Evolutionary conservation across 1,140 invertebrate species (phyloP), one percentile per base, ranked within the genome.

Genomic region (Zaprionus africanus): DNA sequence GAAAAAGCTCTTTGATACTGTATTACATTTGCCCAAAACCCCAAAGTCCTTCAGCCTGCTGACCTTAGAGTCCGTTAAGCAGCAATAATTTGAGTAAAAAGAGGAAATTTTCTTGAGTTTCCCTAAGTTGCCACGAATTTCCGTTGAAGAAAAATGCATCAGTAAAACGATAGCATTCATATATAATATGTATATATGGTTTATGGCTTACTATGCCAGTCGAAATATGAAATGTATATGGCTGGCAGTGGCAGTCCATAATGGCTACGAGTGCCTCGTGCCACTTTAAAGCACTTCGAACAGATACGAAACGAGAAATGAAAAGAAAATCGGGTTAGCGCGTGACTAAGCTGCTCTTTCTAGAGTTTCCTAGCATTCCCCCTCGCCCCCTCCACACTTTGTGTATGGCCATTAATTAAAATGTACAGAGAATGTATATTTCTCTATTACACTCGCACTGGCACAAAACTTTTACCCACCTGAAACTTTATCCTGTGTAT

Each of bases 11-110:
- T 12, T 22, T 7, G 46, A 22, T 51, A 24, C 19, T 22, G 17
- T 46, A 12, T 24, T 51, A 19, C 46, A 51, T 51, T 24, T 6
- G 12, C 46, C 12, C 22, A 12, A 56, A 31, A 19, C 36, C n/a
- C 7, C 11, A 43, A 41, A 12, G 31, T 41, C 34, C 31, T 56
- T 41, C 66, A 67, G 49, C 49, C 38, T 26, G 34, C 69, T 57
- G 78, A 22, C 19, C 9, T 51, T 68, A 75, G 64, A 78, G 62
- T 80, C 61, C 79, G 51, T 38, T 82, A 76, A 82, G 71, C 76
- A 82, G 70, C 70, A 72, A 85, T 85, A 85, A 82, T 82, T 76
- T 69, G 34, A 54, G 38, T 49, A 69, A 71, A 65, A 9, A 59
- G 63, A 56, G 51, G 17, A n/a, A 67, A 41, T 22, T 31, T 17